Base-by-base conservation (phyloP, 2,888 invertebrate species). In the Laspeyria flexula region DNA sequence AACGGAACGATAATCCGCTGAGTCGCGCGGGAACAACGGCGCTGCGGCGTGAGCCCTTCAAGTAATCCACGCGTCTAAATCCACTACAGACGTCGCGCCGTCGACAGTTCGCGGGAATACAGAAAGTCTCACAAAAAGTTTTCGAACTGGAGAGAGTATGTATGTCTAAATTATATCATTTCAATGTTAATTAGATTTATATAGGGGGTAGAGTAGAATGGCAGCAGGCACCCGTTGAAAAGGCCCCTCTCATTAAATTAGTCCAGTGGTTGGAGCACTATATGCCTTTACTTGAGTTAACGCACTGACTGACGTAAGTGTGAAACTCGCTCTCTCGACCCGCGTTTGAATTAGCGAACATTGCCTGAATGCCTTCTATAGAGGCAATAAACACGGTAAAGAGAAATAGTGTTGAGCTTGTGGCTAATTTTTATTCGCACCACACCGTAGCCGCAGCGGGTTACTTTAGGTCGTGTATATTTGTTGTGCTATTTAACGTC, bases 161-260 rank as follows among this genome's bases (percentile, higher is more conserved):
- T 68, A 72, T 71, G 60, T 65, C 65, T 69, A 76, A 77, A 79
- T 79, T 71, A 73, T 70, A 70, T 69, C 59, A 73, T 69, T 78
- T 73, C 71, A 70, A 69, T 73, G 70, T 70, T 70, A 77, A 78
- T 74, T 56, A 72, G 64, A 77, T 78, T 76, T 75, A 73, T 75
- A 72, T 72, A n/a, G 60, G 50, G 56, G 55, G 66, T 65, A 58
- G 47, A 65, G 64, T 60, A 60, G 53, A 57, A 49, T 42, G 55
- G 60, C 60, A 55, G 44, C 67, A 77, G 72, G 54, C 67, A 54
- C 42, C 64, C 57, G 65, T 39, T 84, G 80, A 80, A 88, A 86
- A 82, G 83, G 78, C 77, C 72, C 80, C 83, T 87, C 78, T 90
- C 90, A 89, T 90, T 90, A 90, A 90, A 90, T 90, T 90, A 88